Evolutionary conservation across 2,113 vertebrate genomes (phyloP).

Genomic region (Stercorarius parasiticus): DNA sequence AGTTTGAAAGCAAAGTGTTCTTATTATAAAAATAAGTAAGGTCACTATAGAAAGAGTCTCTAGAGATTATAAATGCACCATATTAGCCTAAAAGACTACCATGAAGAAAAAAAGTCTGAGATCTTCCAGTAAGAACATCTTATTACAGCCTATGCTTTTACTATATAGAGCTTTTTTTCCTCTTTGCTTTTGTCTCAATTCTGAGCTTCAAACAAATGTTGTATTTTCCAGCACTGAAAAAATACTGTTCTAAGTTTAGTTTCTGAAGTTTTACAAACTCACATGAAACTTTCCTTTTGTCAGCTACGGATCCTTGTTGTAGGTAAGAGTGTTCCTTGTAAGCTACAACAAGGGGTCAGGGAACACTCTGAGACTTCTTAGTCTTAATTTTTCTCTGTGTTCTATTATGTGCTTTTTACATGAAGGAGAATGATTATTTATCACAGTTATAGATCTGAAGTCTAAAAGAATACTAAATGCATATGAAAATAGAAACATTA

Average conservation of each 20-base stretch:
- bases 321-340: not conserved
- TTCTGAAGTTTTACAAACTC: not conserved
- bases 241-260: not conserved
- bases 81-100: not conserved
- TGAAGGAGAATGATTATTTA: not conserved
- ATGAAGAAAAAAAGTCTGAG: not conserved
- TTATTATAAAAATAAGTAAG: not conserved
- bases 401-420: not conserved
- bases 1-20: not conserved
- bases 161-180: not conserved
- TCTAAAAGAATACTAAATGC: not conserved
- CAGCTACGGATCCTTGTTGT: too few relatives aligned
- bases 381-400: not conserved
- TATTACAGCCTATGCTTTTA: not conserved
- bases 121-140: accelerated
- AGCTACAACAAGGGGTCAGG: not conserved
- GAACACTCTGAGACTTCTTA: not conserved
- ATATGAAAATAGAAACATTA: not conserved
- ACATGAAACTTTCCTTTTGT: not conserved
- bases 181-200: not conserved
- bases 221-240: not conserved
- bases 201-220: not conserved
- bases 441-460: not conserved
- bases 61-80: accelerated
- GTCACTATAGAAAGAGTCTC: accelerated